A percentile compares a stretch with the other conserved stretches of the same genome.
These are phyloP conservation scores for Prionailurus bengalensis DNA, from an alignment of 2,113 vertebrate species.

Conservation along the genomic window DNA sequence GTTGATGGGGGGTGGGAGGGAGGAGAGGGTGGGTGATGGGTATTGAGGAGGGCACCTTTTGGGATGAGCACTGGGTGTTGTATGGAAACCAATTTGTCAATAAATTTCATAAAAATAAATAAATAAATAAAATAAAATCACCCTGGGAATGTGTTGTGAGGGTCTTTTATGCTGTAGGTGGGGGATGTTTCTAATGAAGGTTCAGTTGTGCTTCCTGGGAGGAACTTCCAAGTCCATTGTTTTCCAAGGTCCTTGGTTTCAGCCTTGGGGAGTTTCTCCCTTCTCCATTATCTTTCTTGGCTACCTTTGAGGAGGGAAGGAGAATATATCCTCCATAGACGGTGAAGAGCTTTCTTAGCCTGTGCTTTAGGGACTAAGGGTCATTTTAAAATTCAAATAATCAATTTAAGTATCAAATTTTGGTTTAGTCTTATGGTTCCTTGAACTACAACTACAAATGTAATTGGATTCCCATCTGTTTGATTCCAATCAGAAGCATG, in stretches of 20 bases:
- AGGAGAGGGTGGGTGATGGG: no score
- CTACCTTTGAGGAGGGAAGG: neutral
- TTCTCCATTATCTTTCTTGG: neutral
- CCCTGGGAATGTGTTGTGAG: neutral
- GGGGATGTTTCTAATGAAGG: neutral
- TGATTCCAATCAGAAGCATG: neutral
- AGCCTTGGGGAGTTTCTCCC: neutral
- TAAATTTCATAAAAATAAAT: no score
- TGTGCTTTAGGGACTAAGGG: neutral
- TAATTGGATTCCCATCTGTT: neutral
- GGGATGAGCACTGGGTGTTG: no score
- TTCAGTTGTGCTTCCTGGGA: neutral
- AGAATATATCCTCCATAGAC: neutral
- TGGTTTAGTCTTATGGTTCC: neutral
- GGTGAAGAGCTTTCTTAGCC: neutral
- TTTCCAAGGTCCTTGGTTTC: neutral
- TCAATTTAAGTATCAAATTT: neutral
- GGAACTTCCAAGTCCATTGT: neutral
- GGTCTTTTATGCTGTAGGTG: neutral
- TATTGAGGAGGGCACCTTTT: no score
- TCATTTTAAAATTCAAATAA: conserved; percentile 48
- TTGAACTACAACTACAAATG: neutral
- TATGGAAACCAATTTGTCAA: no score
- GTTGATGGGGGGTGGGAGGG: no score
- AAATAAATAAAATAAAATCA: neutral